Evolutionary conservation across 2,797 vertebrate species (phyloP).

Genomic region (Petrocephalus schoutedeni): DNA sequence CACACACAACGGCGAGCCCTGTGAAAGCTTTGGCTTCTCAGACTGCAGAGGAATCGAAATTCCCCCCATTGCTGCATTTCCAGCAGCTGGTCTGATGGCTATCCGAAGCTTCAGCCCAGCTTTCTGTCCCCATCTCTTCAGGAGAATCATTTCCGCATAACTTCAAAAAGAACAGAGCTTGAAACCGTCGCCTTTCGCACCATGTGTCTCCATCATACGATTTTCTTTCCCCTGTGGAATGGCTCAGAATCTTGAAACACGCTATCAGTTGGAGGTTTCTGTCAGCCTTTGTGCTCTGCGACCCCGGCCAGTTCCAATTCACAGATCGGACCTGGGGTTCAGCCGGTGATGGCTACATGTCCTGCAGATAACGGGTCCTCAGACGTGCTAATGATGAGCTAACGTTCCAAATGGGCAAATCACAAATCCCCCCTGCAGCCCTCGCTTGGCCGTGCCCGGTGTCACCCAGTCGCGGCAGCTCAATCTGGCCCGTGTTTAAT

Average conservation of each 20-base stretch:
- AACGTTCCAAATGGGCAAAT: background rate
- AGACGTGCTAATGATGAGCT: constrained; percentile 6
- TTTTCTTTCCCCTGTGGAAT: background rate
- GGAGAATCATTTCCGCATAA: background rate
- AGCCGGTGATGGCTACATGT: background rate
- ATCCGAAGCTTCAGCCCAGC: background rate
- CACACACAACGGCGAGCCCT: background rate
- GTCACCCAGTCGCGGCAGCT: background rate
- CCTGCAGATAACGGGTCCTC: background rate
- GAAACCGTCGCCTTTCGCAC: background rate
- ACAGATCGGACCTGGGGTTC: background rate
- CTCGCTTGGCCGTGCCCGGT: background rate
- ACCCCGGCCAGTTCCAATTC: background rate
- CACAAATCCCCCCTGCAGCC: background rate
- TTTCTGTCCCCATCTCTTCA: background rate
- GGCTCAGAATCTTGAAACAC: background rate
- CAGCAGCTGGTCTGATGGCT: background rate
- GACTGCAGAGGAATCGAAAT: background rate
- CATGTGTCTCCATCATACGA: background rate
- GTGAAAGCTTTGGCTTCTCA: background rate
- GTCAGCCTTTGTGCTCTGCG: background rate
- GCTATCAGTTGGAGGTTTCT: too few relatives aligned
- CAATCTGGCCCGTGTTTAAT: background rate
- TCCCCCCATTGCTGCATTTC: background rate
- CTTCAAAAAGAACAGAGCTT: background rate